phyloP scores from a whole-genome alignment of 2,888 invertebrate species.

The Halictus quadricinctus region DNA sequence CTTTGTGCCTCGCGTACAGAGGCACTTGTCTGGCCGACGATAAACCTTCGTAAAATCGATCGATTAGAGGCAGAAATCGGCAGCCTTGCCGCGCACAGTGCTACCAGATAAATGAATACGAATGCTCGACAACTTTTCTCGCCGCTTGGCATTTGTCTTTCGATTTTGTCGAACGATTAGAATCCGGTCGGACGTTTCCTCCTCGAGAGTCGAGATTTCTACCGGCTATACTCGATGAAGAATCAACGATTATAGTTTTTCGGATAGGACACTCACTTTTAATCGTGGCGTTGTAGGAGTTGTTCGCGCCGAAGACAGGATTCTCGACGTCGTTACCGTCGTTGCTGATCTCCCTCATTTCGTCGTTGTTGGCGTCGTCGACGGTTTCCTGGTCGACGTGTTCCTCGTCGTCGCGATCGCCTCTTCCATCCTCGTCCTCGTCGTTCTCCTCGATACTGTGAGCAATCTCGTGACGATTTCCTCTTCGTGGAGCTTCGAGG shows the following conservation, averaged over 20 bases:
- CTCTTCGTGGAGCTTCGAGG: constrained; percentile 81
- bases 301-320: constrained; percentile 81
- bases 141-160: neutral
- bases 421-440: constrained; percentile 34
- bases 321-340: constrained; percentile 82
- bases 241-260: neutral
- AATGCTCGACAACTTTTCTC: neutral
- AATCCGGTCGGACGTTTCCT: too few species aligned
- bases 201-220: neutral
- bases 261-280: constrained; percentile 82
- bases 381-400: constrained; percentile 64
- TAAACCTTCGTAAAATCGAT: constrained; percentile 64
- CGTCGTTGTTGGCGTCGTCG: constrained; percentile 27
- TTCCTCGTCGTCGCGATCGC: constrained; percentile 79
- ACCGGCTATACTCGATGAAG: neutral
- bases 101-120: neutral
- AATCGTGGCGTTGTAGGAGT: constrained; percentile 84
- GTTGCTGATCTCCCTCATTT: neutral
- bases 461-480: constrained; percentile 79
- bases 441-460: constrained; percentile 79
- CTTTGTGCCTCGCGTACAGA: constrained; percentile 76
- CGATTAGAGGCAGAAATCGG: neutral
- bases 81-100: neutral
- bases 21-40: constrained; percentile 76
- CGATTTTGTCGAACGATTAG: neutral